Evolutionary conservation across 2,888 invertebrate species (phyloP).

Genomic region (Tinea pellionella): DNA sequence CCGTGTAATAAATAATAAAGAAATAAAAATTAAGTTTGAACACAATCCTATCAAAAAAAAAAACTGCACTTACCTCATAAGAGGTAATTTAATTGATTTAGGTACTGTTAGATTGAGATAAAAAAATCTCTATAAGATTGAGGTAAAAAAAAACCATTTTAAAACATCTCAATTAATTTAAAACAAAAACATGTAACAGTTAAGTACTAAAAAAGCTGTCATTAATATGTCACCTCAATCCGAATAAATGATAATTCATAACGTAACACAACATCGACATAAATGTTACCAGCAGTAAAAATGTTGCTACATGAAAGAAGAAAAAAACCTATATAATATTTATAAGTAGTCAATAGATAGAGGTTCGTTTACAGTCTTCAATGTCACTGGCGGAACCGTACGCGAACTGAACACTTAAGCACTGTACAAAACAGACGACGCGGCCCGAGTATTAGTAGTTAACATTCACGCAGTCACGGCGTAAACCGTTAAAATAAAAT

Average conservation of each 20-base stretch:
- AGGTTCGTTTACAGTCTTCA: slow-evolving; percentile 2
- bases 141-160: too few relatives aligned
- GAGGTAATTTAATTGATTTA: too few relatives aligned
- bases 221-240: background rate
- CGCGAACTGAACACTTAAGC: background rate
- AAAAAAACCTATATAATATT: background rate
- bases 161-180: too few relatives aligned
- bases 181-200: slow-evolving; percentile 30
- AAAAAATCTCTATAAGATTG: too few relatives aligned
- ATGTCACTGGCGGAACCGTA: background rate
- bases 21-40: slow-evolving; percentile 26
- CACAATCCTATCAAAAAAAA: slow-evolving; percentile 58
- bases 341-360: background rate
- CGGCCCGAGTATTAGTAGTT: too few relatives aligned
- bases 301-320: background rate
- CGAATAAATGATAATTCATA: too few relatives aligned
- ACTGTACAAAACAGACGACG: background rate
- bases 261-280: background rate
- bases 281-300: background rate
- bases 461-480: background rate
- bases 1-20: background rate
- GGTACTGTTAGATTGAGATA: too few relatives aligned
- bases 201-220: background rate
- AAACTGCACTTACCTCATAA: too few relatives aligned
- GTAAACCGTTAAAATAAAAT: too few relatives aligned